A percentile compares a stretch with the other conserved stretches of the same genome.
These are phyloP conservation scores for Phasianus colchicus DNA, from an alignment of 2,113 vertebrate genomes.

Conservation along the genomic window DNA sequence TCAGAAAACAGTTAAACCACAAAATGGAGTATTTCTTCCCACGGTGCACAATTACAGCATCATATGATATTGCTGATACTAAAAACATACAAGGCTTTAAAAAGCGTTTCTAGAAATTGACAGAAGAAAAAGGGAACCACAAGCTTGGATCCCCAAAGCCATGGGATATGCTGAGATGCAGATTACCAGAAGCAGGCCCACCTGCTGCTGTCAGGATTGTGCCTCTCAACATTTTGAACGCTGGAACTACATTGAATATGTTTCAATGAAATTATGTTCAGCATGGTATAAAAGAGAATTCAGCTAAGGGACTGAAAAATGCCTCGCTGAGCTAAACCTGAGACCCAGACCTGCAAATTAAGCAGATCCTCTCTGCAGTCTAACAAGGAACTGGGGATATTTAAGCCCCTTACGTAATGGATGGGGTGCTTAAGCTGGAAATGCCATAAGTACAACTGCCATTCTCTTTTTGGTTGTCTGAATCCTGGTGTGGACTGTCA, in stretches of 20 bases:
- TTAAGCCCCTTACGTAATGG: not conserved
- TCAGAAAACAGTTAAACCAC: not conserved
- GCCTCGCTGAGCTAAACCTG: not conserved
- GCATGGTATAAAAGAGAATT: not conserved
- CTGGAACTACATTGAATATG: not conserved
- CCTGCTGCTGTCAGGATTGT: not conserved
- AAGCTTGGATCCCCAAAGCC: not conserved
- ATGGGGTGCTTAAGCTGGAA: not conserved
- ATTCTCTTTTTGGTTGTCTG: not conserved
- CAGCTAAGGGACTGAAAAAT: not conserved
- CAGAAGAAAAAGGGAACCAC: not conserved
- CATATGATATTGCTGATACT: not conserved
- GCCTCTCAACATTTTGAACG: not conserved
- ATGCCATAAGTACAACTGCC: not conserved
- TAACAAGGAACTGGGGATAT: not conserved
- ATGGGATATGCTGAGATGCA: not conserved
- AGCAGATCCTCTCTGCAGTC: not conserved
- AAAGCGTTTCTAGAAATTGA: not conserved
- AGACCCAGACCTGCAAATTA: not conserved
- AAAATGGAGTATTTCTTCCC: not conserved
- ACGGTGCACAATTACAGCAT: not conserved
- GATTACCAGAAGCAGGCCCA: not conserved
- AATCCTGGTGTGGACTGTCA: not conserved
- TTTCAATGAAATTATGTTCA: not conserved
- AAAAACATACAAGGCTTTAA: not conserved